A percentile compares a stretch with the other conserved stretches of the same genome.
Evolutionary conservation across 2,113 vertebrate genomes (phyloP).

Genomic region (Gadus chalcogrammus): DNA sequence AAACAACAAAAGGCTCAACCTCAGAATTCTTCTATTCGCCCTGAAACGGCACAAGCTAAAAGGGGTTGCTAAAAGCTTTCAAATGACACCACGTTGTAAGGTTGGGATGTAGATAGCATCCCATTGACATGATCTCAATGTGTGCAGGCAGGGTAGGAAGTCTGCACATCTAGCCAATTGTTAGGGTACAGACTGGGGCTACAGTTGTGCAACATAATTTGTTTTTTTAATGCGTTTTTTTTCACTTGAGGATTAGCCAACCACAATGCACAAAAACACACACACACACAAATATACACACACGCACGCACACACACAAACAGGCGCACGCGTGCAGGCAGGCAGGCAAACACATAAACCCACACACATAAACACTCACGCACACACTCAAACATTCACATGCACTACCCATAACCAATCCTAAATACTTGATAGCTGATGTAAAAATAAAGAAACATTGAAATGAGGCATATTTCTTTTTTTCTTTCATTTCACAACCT

Average conservation of each 20-base stretch:
- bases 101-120: background rate
- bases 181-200: background rate
- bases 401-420: too few species aligned
- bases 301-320: background rate
- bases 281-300: background rate
- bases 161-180: background rate
- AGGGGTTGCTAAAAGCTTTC: background rate
- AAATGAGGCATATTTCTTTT: too few species aligned
- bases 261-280: background rate
- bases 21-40: background rate
- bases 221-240: background rate
- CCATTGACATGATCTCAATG: background rate
- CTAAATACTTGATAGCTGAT: too few species aligned
- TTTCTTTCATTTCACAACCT: too few species aligned
- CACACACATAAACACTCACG: too few species aligned
- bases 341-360: background rate
- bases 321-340: background rate
- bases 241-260: background rate
- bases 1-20: constrained; percentile 7
- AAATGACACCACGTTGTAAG: background rate
- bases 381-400: too few species aligned
- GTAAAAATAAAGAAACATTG: too few species aligned
- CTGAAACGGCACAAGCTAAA: too few species aligned
- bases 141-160: background rate
- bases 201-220: background rate